Evolutionary conservation across 2,797 vertebrate genomes (phyloP).

Genomic region (Ceryle rudis): DNA sequence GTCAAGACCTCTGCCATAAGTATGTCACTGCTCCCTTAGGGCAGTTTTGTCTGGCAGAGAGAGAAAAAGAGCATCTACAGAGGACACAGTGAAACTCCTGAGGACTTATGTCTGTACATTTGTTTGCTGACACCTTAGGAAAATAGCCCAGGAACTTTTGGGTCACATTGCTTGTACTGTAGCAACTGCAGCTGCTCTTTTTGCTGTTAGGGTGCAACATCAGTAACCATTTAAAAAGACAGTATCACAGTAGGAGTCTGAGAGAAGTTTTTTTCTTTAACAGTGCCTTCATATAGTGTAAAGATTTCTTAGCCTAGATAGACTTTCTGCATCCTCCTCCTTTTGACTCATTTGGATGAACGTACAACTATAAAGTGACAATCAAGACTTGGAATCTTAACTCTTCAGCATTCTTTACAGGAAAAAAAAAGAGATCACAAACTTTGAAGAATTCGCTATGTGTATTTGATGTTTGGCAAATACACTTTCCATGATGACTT

Average conservation of each 20-base stretch:
- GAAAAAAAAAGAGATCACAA: background rate
- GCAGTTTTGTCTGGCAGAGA: conserved; percentile 22
- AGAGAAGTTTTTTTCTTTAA: background rate
- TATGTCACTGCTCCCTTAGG: conserved; percentile 61
- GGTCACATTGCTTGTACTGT: background rate
- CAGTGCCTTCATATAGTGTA: background rate
- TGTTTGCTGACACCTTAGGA: conserved; percentile 51
- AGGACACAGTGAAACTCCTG: background rate
- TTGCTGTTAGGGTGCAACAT: background rate
- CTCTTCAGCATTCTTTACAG: background rate
- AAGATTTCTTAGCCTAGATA: background rate
- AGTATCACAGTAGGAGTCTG: background rate
- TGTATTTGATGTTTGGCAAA: background rate
- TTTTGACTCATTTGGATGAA: background rate
- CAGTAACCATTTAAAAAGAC: background rate
- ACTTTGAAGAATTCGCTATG: background rate
- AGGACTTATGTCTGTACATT: background rate
- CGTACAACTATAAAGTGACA: background rate
- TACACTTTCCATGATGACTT: background rate
- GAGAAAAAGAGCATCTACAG: background rate
- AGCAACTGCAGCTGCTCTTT: conserved; percentile 36
- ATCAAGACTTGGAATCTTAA: background rate
- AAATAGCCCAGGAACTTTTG: conserved; percentile 37
- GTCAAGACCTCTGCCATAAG: background rate
- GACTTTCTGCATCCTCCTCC: background rate